phyloP scores from a whole-genome alignment of 1,140 invertebrate genomes.

The Drosophila biarmipes region DNA sequence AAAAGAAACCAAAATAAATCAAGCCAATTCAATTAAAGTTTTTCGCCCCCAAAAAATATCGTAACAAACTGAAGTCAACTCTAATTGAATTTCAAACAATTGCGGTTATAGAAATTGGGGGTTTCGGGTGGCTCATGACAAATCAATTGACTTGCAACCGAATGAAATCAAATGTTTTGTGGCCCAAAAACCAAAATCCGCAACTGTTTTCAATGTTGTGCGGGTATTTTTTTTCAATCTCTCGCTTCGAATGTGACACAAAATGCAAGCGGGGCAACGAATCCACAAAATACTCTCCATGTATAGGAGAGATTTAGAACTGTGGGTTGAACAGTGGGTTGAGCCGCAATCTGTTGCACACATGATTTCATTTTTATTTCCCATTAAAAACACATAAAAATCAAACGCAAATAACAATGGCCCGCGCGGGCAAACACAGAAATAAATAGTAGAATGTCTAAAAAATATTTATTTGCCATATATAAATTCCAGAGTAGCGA shows the following conservation, averaged over 20 bases:
- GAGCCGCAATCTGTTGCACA: constrained; percentile 79
- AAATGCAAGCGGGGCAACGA: constrained; percentile 33
- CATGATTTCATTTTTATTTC: constrained; percentile 83
- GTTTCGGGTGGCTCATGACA: constrained; percentile 38
- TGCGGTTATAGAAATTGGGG: constrained; percentile 13
- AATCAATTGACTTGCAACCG: constrained; percentile 74
- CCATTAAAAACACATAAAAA: constrained; percentile 81
- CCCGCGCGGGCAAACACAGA: constrained; percentile 16
- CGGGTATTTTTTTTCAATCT: constrained; percentile 7
- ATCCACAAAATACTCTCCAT: constrained; percentile 57
- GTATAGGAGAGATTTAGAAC: constrained; percentile 36
- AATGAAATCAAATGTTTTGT: constrained; percentile 78
- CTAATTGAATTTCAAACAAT: constrained; percentile 70
- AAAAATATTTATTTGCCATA: constrained; percentile 41
- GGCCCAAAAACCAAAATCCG: constrained; percentile 58
- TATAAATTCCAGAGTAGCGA: constrained; percentile 35
- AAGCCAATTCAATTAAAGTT: constrained; percentile 57
- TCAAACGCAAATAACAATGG: constrained; percentile 63
- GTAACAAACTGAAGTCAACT: constrained; percentile 46
- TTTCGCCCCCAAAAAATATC: constrained; percentile 32
- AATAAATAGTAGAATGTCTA: constrained; percentile 32
- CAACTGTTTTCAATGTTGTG: constrained; percentile 49
- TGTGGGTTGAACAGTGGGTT: constrained; percentile 1
- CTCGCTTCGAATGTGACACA: constrained; percentile 33
- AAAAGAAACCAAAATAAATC: constrained; percentile 2